Evolutionary conservation across 2,113 vertebrate species (phyloP), one percentile per base, ranked within the genome.

Genomic region (Ictidomys tridecemlineatus): DNA sequence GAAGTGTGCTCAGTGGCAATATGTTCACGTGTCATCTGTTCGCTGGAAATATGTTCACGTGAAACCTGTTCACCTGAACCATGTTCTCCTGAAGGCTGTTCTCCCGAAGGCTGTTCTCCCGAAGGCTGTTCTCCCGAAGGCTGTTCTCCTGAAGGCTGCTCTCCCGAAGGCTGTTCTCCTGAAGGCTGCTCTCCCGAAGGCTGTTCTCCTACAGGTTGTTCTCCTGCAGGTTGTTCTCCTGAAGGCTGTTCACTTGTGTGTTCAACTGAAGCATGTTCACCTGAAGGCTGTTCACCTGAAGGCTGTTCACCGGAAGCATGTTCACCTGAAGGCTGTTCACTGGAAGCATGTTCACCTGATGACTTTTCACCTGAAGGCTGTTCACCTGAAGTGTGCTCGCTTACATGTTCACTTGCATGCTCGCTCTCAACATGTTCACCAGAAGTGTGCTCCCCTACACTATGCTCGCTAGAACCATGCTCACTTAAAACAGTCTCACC

Each of bases 101-200:
- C 91, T 48, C 22, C 22, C 0, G 76, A 14, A 28, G 45, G 0
- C 3, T 97, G 86, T 8, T 97, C 96, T 0, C n/a, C 34, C 0
- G 65, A 8, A n/a, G 61, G 1, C 0, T 91, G 82, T 2, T 91
- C 92, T 3, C 37, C 51, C 0, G 28, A 5, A 34, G 80, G 0
- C 0, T 89, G 56, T 0, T 85, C 91, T 6, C 48, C 5, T 0
- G 53, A 1, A 69, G 37, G 0, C 0, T 73, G 58, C 0, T 89
- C 97, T 18, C 4, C 58, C 0, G 78, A 18, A 83, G 83, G 0
- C 1, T 95, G 65, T 17, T 94, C 91, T 32, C n/a, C 34, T 0
- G 22, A 2, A 53, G 42, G 0, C 2, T 96, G 45, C 37, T 90
- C 88, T 45, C 32, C 22, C 0, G 76, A 14, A 28, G 45, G 0